Evolutionary conservation across 1,140 invertebrate genomes (phyloP).

Genomic region (Pseudomyrmex concolor): DNA sequence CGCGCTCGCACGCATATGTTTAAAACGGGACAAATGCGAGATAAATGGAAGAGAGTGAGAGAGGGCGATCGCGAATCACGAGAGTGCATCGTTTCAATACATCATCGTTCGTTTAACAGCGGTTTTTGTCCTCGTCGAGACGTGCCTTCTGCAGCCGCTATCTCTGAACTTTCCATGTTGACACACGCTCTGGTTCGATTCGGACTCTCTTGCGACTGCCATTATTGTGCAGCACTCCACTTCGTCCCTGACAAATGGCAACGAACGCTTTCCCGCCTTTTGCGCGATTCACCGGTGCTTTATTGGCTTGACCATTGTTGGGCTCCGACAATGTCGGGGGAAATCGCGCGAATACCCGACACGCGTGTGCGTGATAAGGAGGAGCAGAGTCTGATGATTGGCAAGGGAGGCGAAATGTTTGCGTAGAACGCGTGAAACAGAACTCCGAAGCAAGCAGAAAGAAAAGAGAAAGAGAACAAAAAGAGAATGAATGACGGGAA

Average conservation of each 20-base stretch:
- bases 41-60: neutral
- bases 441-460: no score
- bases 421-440: neutral
- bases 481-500: neutral
- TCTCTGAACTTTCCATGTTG: conserved; percentile 23
- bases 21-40: no score
- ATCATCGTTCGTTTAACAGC: neutral
- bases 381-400: neutral
- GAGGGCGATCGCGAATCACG: neutral
- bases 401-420: neutral
- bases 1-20: no score
- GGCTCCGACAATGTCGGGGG: neutral
- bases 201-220: neutral
- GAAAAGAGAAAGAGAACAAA: neutral
- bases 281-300: neutral
- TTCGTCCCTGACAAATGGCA: neutral
- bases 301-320: conserved; percentile 3
- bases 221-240: conserved; percentile 22
- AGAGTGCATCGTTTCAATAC: conserved; percentile 2
- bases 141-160: neutral
- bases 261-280: neutral
- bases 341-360: no score
- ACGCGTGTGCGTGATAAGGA: no score
- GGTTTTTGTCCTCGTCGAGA: neutral
- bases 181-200: conserved; percentile 29